Evolutionary conservation across 2,113 vertebrate genomes (phyloP), one percentile per base, ranked within the genome.

Genomic region (Ginglymostoma cirratum): DNA sequence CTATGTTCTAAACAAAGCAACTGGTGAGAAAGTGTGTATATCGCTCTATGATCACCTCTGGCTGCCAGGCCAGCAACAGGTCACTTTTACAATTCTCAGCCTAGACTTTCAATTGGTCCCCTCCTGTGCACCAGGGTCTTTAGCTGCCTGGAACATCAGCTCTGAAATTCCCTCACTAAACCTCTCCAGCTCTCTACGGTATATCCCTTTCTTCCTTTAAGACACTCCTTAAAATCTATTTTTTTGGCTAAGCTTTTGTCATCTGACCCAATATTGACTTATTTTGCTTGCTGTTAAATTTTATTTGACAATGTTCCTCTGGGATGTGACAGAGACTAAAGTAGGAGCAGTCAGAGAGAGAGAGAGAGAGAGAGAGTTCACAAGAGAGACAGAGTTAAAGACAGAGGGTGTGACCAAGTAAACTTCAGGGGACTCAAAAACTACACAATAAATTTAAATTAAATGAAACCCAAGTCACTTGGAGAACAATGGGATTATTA

Each of bases 291-390:
- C 8, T 76, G 30, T 76, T 30, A 76, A 76, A 76, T 34, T 34
- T 34, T 34, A 76, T 76, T 76, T 76, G 72, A 34, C 34, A 76
- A 76, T 34, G 72, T 61, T 61, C 55, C 55, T 2, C 30, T 95
- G 94, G 96, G 96, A 90, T n/a, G 95, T 96, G 85, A 96, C 83
- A 61, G 96, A 38, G 96, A 96, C 96, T 65, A 96, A 95, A 96
- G 96, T 96, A 96, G 96, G 96, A 96, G 96, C 96, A 96, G 42
- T 96, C 95, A 97, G 96, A 96, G 96, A 96, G 96, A 96, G 93
- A 17, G 94, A 97, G 96, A 96, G 96, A 96, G 96, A 96, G 93
- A 17, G 94, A 48, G 45, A 48, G 76, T 65, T 6, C 70, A 72
- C 24, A 70, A 72, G 80, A 96, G 95, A 96, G 96, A 96, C 96